Evolutionary conservation across 2,113 vertebrate genomes (phyloP), one percentile per base, ranked within the genome.

Genomic region (Colaptes auratus): DNA sequence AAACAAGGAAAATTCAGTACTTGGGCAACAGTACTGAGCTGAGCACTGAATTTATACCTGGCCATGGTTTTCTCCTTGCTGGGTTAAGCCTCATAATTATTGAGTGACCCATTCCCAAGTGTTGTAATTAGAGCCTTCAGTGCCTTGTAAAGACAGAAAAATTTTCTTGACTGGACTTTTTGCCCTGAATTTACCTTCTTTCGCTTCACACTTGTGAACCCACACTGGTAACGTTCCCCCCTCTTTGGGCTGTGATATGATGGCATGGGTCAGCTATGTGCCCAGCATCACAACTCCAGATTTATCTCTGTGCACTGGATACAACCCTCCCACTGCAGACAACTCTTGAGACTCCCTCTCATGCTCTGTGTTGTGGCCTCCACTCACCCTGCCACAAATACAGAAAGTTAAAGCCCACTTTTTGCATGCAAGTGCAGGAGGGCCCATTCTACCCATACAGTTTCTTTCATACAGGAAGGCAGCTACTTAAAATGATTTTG

Each of bases 261-360:
- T 7, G 61, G 24, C 36, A 70, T 0, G 1, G 48, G 30, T n/a
- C 35, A 52, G 35, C 35, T 27, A 5, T 1, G 0, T 35, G 16
- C 21, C 13, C 30, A 31, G 12, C 8, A 20, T 2, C 50, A 9
- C 23, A 8, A 15, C 6, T 18, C 3, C 13, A 21, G 15, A 12
- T 31, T 18, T 55, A 17, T 14, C 33, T 3, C 0, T 10, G 6
- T 27, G 15, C 27, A 30, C 28, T 35, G 36, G 56, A 24, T 10
- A 42, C 13, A 82, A 28, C 11, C 36, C 60, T 77, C 44, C 56
- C 2, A 1, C 7, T 74, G 23, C n/a, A 46, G 46, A 7, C 12
- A 78, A 27, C 15, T 7, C 31, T 19, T 9, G 39, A 66, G 25
- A n/a, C 8, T 52, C 21, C 27, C 6, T 36, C 33, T 67, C 42